Conservation (phyloP, 2,113 vertebrate species). For the Procavia capensis region DNA sequence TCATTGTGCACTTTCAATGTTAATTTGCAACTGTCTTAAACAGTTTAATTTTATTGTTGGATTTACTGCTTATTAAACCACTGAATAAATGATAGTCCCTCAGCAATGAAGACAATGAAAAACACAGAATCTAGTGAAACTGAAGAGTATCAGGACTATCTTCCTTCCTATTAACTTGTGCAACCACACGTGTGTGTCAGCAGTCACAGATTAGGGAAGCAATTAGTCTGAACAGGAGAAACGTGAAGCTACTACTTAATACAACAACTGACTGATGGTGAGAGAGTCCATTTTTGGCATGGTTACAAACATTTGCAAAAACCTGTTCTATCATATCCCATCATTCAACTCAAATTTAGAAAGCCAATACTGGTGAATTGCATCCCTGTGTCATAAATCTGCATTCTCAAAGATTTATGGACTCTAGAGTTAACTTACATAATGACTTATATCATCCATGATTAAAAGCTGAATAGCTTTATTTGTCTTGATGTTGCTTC, state of each 20-base stretch:
- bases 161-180: constrained; percentile 79
- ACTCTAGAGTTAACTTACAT: constrained; percentile 71
- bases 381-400: constrained; percentile 77
- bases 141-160: constrained; percentile 75
- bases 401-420: constrained; percentile 74
- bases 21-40: constrained; percentile 70
- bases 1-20: constrained; percentile 30
- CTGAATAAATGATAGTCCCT: constrained; percentile 77
- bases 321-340: constrained; percentile 61
- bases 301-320: constrained; percentile 60
- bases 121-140: constrained; percentile 75
- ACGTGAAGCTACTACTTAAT: constrained; percentile 81
- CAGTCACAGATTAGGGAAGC: constrained; percentile 82
- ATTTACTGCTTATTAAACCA: constrained; percentile 74
- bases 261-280: constrained; percentile 14
- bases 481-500: constrained; percentile 76
- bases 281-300: not conserved
- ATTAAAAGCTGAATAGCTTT: constrained; percentile 81
- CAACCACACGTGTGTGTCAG: constrained; percentile 77
- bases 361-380: constrained; percentile 77
- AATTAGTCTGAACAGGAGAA: constrained; percentile 83
- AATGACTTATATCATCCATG: constrained; percentile 78
- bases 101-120: constrained; percentile 81
- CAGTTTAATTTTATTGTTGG: constrained; percentile 70
- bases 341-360: constrained; percentile 79